Base-by-base conservation (phyloP, 2,797 vertebrate genomes). In the Urophycis tenuis region DNA sequence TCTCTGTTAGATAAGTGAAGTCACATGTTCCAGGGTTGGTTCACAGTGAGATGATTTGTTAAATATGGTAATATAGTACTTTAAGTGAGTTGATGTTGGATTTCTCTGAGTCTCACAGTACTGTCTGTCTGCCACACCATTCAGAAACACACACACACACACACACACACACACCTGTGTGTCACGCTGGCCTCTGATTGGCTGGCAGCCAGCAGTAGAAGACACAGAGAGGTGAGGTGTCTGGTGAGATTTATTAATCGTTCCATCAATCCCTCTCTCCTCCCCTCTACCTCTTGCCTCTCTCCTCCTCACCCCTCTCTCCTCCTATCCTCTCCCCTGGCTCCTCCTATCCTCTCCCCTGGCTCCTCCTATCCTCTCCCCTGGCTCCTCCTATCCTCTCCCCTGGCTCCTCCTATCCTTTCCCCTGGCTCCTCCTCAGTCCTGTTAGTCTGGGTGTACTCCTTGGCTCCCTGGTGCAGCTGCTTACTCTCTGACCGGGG, bases 1-100 rank as follows among this genome's bases (percentile, higher is more conserved):
- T 88, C 86, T 88, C 83, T 82, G 45, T 81, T 85, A 85, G 86
- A 89, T 91, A 92, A 91, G 91, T 92, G 90, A 91, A 92, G 91
- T 93, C 90, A 91, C 89, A 91, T 93, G 92, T 90, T 89, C 15
- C 17, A 70, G 36, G 35, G 7, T 53, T 22, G 17, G 49, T 49
- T 36, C 72, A 67, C 34, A 72, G 17, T 31, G 74, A 76, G 72
- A 76, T 14, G n/a, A 45, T 17, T 79, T n/a, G n/a, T 78, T 5
- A 11, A 74, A 76, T 71, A 73, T n/a, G 33, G 35, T 36, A 36
- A 36, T 10, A 36, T 36, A 36, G 35, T 5, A 36, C 35, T 36
- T 36, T 1, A n/a, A n/a, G n/a, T n/a, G n/a, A 36, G 5, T 36
- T 10, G 35, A 36, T 30, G 17, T 31, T 4, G 25, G 29, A 31